Evolutionary conservation across 2,797 vertebrate species (phyloP), one percentile per base, ranked within the genome.

Genomic region (Enteromius paludinosus): DNA sequence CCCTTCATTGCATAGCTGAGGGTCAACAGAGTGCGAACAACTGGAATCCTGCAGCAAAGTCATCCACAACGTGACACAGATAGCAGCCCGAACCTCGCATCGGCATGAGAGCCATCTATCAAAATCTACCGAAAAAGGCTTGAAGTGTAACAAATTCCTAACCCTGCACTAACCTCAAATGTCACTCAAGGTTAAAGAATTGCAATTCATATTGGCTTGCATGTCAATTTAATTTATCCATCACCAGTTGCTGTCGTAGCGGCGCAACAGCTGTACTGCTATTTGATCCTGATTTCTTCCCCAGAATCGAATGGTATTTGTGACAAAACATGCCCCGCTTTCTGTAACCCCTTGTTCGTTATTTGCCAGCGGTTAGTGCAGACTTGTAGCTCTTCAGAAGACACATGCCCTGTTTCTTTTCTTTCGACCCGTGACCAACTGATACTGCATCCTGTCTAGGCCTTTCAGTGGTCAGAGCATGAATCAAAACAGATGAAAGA

Each of bases 1-100:
- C 56, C 81, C 82, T 88, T 86, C 80, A 79, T 82, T 83, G 73
- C 78, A 76, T 47, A 64, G 77, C 62, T 25, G 84, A 84, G 84
- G 86, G 86, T 90, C 89, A 91, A 89, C 85, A 89, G 85, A 87
- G 87, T 89, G 89, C 62, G 88, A 92, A 90, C 91, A 93, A 89
- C 89, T 88, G 70, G 72, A 82, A 88, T 91, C 87, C 83, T 89
- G 82, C 86, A 75, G 73, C 56, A 45, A 79, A 85, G 59, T 61
- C 43, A 30, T 17, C 17, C 66, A 11, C 70, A 33, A 38, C 35
- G 52, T 75, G 80, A 77, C 47, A 52, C 83, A 88, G 65, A 86
- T 84, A 80, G 86, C 84, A 79, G 59, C 69, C 81, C 72, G 45
- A 54, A 64, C 43, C 69, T 54, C 45, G 11, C 30, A 62, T 68